Conservation (phyloP, 2,888 invertebrate species). For the Petrophora chlorosata region DNA sequence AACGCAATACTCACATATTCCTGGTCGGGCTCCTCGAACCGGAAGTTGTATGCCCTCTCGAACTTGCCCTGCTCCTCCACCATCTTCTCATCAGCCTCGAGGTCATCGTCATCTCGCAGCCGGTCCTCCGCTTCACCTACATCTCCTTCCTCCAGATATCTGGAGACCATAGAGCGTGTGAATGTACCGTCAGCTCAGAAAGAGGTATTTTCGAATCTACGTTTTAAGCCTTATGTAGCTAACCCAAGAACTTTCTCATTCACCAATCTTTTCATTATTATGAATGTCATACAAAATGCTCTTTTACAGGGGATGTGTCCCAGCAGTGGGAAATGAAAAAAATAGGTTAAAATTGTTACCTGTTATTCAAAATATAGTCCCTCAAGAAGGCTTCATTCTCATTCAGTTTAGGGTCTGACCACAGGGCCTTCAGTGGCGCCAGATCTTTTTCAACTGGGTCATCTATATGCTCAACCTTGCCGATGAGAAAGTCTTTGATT, state of each 20-base stretch:
- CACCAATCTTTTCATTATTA: too few relatives aligned
- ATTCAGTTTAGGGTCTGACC: constrained; percentile 92
- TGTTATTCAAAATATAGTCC: constrained; percentile 96
- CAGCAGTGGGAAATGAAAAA: too few relatives aligned
- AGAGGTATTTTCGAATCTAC: too few relatives aligned
- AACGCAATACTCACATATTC: constrained; percentile 87
- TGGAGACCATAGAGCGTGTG: constrained; percentile 30
- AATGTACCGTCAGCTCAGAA: too few relatives aligned
- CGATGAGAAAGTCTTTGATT: constrained; percentile 90
- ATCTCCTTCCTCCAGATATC: constrained; percentile 75
- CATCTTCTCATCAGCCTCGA: constrained; percentile 89
- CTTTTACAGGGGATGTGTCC: too few relatives aligned
- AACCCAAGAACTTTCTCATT: too few relatives aligned
- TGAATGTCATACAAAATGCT: too few relatives aligned
- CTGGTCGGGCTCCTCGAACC: constrained; percentile 97
- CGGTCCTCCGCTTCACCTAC: constrained; percentile 78
- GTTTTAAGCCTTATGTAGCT: background rate
- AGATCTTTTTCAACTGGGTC: constrained; percentile 85
- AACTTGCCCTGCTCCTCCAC: constrained; percentile 94
- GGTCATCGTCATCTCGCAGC: constrained; percentile 68
- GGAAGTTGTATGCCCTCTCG: constrained; percentile 97
- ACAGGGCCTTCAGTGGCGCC: constrained; percentile 91
- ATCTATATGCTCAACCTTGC: constrained; percentile 86
- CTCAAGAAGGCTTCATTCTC: constrained; percentile 94
- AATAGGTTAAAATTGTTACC: constrained; percentile 67